Conservation (phyloP, 2,113 vertebrate species). For the Xenopus laevis region DNA sequence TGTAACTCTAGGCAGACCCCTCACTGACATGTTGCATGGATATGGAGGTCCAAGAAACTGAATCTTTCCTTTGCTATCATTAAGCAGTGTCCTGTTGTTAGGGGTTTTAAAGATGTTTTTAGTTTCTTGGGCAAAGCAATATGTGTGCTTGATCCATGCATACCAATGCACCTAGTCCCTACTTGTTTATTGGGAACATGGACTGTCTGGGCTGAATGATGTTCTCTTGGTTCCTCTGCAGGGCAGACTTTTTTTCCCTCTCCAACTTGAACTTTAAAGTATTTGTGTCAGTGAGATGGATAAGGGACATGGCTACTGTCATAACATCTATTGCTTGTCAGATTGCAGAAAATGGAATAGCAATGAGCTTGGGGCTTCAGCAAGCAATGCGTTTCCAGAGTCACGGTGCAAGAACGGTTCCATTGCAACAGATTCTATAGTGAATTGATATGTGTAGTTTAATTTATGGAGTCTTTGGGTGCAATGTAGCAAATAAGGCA, state of each 20-base stretch:
- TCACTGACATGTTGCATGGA: no score
- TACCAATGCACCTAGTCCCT: neutral
- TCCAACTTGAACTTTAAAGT: slow-evolving; percentile 5
- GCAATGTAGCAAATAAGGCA: no score
- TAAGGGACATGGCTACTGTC: slow-evolving; percentile 17
- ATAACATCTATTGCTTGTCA: slow-evolving; percentile 24
- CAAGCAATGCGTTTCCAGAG: neutral
- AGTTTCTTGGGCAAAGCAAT: neutral
- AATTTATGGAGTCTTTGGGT: no score
- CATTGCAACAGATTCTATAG: no score
- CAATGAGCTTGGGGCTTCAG: slow-evolving; percentile 12
- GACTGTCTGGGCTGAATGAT: neutral
- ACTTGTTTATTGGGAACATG: neutral
- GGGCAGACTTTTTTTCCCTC: neutral
- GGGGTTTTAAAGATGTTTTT: no score
- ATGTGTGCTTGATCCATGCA: neutral
- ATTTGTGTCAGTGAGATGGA: slow-evolving; percentile 25
- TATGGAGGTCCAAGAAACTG: no score
- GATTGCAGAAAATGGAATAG: slow-evolving; percentile 5
- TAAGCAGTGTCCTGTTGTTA: no score
- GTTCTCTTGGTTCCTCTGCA: neutral
- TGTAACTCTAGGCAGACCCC: no score
- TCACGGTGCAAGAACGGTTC: no score
- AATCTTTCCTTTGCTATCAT: no score
- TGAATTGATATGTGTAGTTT: no score